phyloP scores from a whole-genome alignment of 2,888 invertebrate species.

The Acleris laterana region DNA sequence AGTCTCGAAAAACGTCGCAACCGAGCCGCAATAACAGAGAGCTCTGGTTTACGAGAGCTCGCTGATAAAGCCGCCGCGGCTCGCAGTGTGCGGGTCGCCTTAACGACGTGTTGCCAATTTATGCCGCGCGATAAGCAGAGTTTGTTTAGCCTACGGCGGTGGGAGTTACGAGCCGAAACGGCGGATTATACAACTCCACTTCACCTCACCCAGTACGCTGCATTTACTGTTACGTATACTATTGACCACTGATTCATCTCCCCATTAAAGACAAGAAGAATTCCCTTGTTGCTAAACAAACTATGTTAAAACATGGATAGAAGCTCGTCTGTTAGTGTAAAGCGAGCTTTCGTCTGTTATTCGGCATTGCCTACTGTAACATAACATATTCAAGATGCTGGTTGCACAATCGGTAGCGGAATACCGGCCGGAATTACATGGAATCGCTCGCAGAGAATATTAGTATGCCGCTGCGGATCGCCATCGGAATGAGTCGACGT shows the following conservation, averaged over 20 bases:
- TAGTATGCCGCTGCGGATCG: constrained; percentile 77
- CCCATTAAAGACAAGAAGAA: no score
- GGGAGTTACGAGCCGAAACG: constrained; percentile 66
- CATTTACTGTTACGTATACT: neutral
- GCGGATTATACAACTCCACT: constrained; percentile 50
- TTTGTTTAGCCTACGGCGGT: constrained; percentile 76
- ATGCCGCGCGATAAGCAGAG: constrained; percentile 81
- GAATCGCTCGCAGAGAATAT: constrained; percentile 75
- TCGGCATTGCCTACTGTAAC: constrained; percentile 48
- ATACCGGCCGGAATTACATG: constrained; percentile 73
- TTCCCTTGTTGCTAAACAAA: neutral
- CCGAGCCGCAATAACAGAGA: constrained; percentile 74
- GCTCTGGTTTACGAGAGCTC: constrained; percentile 78
- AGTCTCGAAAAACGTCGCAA: constrained; percentile 71
- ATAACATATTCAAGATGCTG: constrained; percentile 79
- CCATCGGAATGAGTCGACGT: constrained; percentile 80
- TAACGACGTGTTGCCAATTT: constrained; percentile 84
- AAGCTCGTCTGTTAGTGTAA: neutral
- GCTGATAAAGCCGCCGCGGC: constrained; percentile 73
- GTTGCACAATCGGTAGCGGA: constrained; percentile 66
- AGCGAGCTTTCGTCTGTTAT: constrained; percentile 45
- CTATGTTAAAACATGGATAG: neutral
- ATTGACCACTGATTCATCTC: constrained; percentile 8
- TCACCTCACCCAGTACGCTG: constrained; percentile 43
- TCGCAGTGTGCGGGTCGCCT: constrained; percentile 74